Evolutionary conservation across 1,140 invertebrate genomes (phyloP).

Genomic region (Bombus picipes): DNA sequence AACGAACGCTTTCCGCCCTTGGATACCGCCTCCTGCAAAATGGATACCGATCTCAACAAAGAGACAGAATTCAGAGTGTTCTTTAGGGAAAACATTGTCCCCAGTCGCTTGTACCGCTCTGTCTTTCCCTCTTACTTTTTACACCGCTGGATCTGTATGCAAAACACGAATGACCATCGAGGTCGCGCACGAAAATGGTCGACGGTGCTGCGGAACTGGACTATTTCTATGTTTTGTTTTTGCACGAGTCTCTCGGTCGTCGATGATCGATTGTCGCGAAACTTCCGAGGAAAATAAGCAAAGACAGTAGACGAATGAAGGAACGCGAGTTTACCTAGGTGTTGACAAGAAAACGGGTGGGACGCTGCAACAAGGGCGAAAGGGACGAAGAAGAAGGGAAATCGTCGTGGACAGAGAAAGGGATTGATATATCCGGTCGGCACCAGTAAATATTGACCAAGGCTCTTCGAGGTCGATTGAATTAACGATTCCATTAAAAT

Average conservation of each 20-base stretch:
- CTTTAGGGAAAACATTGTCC: background rate
- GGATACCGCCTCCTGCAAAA: background rate
- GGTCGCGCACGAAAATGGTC: background rate
- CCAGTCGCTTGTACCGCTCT: background rate
- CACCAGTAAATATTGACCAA: slow-evolving; percentile 63
- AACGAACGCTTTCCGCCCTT: slow-evolving; percentile 9
- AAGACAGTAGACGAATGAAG: background rate
- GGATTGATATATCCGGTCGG: background rate
- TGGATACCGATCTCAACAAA: background rate
- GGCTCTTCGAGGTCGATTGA: slow-evolving; percentile 57
- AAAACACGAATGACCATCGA: background rate
- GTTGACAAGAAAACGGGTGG: background rate
- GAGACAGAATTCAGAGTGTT: background rate
- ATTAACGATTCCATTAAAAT: slow-evolving; percentile 70
- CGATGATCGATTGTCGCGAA: background rate
- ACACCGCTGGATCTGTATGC: no score
- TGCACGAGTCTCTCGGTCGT: no score
- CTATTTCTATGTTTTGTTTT: no score
- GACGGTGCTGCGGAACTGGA: background rate
- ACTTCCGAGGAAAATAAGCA: slow-evolving; percentile 7
- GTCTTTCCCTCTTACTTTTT: background rate
- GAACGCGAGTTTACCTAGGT: slow-evolving; percentile 9
- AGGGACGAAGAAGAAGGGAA: background rate
- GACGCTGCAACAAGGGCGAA: background rate
- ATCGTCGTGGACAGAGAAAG: no score